Percentiles rank a stretch among this genome's conserved stretches.
These are phyloP conservation scores for Melanaphis sacchari DNA, from an alignment of 1,140 invertebrate species.

Conservation along the genomic window DNA sequence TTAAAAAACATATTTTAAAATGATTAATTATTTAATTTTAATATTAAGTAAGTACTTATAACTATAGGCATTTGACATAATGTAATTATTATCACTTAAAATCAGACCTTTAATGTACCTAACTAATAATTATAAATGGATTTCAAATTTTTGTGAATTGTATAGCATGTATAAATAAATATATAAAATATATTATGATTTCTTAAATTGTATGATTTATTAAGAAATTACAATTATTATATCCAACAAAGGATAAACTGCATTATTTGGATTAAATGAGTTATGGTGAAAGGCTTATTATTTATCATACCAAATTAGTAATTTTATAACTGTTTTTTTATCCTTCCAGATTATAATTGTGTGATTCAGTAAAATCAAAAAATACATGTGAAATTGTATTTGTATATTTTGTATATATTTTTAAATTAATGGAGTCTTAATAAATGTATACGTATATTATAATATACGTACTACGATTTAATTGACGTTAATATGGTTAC, in stretches of 20 bases:
- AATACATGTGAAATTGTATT: background rate
- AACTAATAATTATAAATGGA: background rate
- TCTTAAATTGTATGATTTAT: background rate
- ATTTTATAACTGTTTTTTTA: background rate
- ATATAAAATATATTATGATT: background rate
- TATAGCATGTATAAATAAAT: background rate
- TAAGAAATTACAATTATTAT: background rate
- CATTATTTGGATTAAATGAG: background rate
- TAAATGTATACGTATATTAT: background rate
- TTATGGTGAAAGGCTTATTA: background rate
- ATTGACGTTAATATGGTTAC: background rate
- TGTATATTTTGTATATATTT: background rate
- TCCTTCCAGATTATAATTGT: background rate
- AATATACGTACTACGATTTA: background rate
- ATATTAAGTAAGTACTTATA: background rate
- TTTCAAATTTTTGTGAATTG: background rate
- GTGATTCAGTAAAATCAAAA: background rate
- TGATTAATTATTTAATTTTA: background rate
- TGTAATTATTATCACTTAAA: background rate
- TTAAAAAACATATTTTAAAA: background rate
- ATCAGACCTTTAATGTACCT: background rate
- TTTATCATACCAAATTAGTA: background rate
- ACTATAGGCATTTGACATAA: background rate
- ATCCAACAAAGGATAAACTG: background rate
- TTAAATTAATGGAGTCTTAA: background rate